These are phyloP conservation scores for Xiphorhynchus elegans DNA, from an alignment of 2,113 vertebrate species.

Conservation along the genomic window DNA sequence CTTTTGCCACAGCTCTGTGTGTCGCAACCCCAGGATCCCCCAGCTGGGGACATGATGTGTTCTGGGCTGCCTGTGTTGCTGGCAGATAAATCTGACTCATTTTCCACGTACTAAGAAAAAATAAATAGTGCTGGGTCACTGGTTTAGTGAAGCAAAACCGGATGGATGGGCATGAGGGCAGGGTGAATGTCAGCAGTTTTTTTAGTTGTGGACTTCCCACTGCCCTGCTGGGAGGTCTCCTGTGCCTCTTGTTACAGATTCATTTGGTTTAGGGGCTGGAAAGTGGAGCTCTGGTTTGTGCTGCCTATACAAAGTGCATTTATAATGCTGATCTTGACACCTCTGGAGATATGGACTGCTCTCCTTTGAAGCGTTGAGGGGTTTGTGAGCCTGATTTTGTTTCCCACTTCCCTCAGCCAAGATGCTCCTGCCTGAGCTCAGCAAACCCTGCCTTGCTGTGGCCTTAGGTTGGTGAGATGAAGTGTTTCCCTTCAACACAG, in stretches of 20 bases:
- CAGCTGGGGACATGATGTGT: neutral
- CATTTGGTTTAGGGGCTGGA: neutral
- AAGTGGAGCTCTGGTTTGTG: neutral
- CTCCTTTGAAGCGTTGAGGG: neutral
- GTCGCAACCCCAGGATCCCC: neutral
- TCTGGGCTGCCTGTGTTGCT: neutral
- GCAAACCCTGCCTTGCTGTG: neutral
- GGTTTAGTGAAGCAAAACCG: neutral
- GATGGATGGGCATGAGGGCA: neutral
- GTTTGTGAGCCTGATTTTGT: neutral
- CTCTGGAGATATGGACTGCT: fast-evolving
- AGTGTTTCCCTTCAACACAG: neutral
- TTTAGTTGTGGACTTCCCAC: neutral
- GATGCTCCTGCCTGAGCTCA: neutral
- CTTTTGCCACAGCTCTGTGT: neutral
- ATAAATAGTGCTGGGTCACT: fast-evolving
- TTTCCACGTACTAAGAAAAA: neutral
- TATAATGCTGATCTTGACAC: neutral
- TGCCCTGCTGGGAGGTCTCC: neutral
- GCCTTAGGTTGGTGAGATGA: neutral
- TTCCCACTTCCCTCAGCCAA: neutral
- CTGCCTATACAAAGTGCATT: neutral
- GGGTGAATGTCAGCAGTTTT: neutral
- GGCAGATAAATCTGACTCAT: neutral
- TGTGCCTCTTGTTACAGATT: neutral